Conservation (phyloP, 2,113 vertebrate genomes). For the Cyanoramphus novaezelandiae region DNA sequence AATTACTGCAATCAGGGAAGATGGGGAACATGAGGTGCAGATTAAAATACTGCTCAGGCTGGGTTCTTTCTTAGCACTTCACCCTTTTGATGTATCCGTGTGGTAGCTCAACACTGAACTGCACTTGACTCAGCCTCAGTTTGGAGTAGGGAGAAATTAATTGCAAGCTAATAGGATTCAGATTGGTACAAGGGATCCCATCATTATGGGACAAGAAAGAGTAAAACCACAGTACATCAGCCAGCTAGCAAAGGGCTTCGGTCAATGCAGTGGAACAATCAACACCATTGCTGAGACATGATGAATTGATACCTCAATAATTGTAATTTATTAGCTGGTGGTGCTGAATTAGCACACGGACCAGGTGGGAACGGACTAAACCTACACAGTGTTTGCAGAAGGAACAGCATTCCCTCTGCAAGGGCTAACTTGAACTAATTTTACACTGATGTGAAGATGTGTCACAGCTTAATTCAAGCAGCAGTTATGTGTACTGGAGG, state of each 20-base stretch:
- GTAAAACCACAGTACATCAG: constrained; percentile 43
- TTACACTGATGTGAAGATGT: constrained; percentile 28
- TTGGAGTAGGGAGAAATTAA: constrained; percentile 60
- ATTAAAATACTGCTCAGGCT: constrained; percentile 28
- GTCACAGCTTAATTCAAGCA: constrained; percentile 56
- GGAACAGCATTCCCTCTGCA: constrained; percentile 1
- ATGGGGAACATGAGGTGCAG: constrained; percentile 15
- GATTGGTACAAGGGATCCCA: constrained; percentile 68
- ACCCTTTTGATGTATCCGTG: neutral
- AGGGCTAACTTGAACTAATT: constrained; percentile 51
- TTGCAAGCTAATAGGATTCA: constrained; percentile 67
- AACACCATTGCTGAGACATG: constrained; percentile 29
- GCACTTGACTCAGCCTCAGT: constrained; percentile 43
- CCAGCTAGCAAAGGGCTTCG: neutral
- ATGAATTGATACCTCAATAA: constrained; percentile 60
- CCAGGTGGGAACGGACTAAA: neutral
- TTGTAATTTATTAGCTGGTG: constrained; percentile 31
- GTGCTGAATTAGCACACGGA: neutral
- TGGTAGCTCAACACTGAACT: constrained; percentile 1
- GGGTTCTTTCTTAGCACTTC: neutral
- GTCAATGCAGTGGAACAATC: constrained; percentile 65
- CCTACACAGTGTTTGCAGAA: accelerated
- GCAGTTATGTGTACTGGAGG: constrained; percentile 51
- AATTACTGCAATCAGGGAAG: constrained; percentile 28
- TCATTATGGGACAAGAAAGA: constrained; percentile 59